A percentile compares a stretch with the other conserved stretches of the same genome.
Conservation (phyloP, 2,113 vertebrate genomes). For the Columbina picui region DNA sequence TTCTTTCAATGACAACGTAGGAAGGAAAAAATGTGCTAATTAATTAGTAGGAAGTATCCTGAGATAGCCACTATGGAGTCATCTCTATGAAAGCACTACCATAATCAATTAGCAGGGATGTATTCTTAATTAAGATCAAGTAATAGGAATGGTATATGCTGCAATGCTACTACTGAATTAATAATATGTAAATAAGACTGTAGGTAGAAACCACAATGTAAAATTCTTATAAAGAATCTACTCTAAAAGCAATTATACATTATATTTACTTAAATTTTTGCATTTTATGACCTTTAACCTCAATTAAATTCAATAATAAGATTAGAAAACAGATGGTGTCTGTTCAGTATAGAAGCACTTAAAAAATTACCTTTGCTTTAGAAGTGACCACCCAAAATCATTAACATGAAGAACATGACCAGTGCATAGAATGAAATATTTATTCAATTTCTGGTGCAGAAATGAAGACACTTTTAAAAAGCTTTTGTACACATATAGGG, state of each 20-base stretch:
- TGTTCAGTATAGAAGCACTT: not conserved
- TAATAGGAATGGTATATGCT: slow-evolving; percentile 8
- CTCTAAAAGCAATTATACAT: not conserved
- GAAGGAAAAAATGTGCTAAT: slow-evolving; percentile 30
- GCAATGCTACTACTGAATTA: slow-evolving; percentile 35
- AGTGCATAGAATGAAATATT: not conserved
- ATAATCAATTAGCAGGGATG: slow-evolving; percentile 60
- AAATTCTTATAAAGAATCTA: not conserved
- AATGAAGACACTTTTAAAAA: not conserved
- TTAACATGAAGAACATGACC: not conserved
- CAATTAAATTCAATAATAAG: not conserved
- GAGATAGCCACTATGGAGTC: slow-evolving; percentile 25
- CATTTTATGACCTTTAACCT: not conserved
- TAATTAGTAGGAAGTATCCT: slow-evolving; percentile 47
- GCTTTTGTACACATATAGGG: not conserved
- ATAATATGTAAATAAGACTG: slow-evolving; percentile 40
- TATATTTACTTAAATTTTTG: not conserved
- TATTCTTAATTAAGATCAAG: slow-evolving; percentile 65
- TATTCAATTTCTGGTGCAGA: not conserved
- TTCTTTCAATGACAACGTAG: not conserved
- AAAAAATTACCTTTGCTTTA: not conserved
- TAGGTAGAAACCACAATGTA: not conserved
- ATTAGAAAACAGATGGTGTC: not conserved
- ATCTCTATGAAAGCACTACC: slow-evolving; percentile 12
- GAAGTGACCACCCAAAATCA: not conserved